phyloP scores from a whole-genome alignment of 2,888 invertebrate species.

The Drosophila nigritarsus region DNA sequence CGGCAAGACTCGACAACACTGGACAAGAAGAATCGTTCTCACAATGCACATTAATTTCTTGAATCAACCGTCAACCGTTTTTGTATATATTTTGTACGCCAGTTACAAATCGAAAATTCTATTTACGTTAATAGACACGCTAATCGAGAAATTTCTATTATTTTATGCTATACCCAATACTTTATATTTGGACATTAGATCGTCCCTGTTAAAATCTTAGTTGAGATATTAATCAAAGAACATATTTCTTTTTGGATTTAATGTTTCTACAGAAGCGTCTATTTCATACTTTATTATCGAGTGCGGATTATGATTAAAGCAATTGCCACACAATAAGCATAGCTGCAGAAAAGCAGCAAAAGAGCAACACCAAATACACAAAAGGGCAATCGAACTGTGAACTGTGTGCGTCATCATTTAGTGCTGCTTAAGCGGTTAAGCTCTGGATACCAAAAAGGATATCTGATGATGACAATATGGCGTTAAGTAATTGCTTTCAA shows the following conservation, averaged over 20 bases:
- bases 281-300: background rate
- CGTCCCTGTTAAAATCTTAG: background rate
- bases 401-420: background rate
- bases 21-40: background rate
- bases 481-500: constrained; percentile 11
- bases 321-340: background rate
- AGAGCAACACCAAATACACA: background rate
- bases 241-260: background rate
- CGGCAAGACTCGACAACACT: background rate
- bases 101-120: background rate
- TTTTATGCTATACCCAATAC: background rate
- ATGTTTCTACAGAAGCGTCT: background rate
- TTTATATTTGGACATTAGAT: background rate
- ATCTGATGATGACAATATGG: constrained; percentile 5
- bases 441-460: constrained; percentile 5
- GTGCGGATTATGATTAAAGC: background rate
- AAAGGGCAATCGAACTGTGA: background rate
- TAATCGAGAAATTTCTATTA: background rate
- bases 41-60: background rate
- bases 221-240: background rate
- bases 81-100: background rate
- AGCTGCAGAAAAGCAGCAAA: background rate
- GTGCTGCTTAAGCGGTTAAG: constrained; percentile 6
- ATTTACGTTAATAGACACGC: background rate
- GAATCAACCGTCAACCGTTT: background rate